Percentiles rank a stretch among this genome's conserved stretches.
These are phyloP conservation scores for Drosophila bifasciata DNA, from an alignment of 1,140 invertebrate genomes.

Conservation along the genomic window DNA sequence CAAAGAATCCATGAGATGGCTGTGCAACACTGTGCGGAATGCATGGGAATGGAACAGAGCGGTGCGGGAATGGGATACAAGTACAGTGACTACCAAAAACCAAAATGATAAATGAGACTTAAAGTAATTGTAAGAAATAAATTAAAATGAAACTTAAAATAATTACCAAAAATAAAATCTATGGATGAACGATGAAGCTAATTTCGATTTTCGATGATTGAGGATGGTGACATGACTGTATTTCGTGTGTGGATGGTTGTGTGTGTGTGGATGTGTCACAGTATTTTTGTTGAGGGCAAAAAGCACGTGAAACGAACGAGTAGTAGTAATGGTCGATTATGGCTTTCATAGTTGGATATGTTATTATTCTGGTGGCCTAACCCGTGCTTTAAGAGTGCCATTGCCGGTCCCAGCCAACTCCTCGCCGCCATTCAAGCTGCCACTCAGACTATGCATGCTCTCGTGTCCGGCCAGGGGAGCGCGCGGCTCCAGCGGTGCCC, in stretches of 20 bases:
- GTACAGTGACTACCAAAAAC: constrained; percentile 19
- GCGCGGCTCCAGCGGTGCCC: constrained; percentile 33
- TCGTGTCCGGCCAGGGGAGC: constrained; percentile 67
- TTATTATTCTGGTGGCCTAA: constrained; percentile 43
- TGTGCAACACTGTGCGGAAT: constrained; percentile 1
- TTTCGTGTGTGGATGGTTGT: constrained; percentile 7
- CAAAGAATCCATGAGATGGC: constrained; percentile 24
- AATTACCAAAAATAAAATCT: constrained; percentile 12
- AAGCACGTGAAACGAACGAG: constrained; percentile 65
- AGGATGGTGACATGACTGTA: constrained; percentile 6
- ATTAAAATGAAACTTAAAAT: constrained; percentile 26
- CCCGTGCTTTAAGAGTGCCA: constrained; percentile 64
- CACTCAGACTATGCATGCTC: constrained; percentile 66
- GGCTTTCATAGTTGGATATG: constrained; percentile 8
- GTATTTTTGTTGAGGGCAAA: constrained; percentile 42
- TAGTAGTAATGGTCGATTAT: constrained; percentile 24
- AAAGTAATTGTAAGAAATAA: constrained; percentile 11
- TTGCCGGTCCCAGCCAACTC: constrained; percentile 38
- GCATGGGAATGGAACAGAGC: constrained; percentile 20
- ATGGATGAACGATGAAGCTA: constrained; percentile 11
- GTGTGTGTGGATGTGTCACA: constrained; percentile 7
- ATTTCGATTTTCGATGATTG: no score
- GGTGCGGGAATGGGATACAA: constrained; percentile 5
- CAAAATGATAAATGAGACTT: constrained; percentile 12
- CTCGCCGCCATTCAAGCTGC: constrained; percentile 39